A percentile compares a stretch with the other conserved stretches of the same genome.
Evolutionary conservation across 2,797 vertebrate species (phyloP).

Genomic region (Decapterus maruadsi): DNA sequence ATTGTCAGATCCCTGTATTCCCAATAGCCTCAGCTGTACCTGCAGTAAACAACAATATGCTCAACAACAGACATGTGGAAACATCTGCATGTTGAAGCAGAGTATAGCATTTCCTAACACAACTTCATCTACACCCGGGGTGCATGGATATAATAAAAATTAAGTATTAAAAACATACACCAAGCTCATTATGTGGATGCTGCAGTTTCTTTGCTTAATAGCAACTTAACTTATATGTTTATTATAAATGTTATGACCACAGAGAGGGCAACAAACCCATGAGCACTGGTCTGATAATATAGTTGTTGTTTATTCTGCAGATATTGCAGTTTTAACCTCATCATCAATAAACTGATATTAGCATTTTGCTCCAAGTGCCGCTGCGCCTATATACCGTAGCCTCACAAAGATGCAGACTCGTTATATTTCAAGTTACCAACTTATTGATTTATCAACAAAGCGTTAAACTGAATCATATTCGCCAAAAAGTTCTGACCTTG

Average conservation of each 20-base stretch:
- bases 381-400: not conserved
- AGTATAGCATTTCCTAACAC: not conserved
- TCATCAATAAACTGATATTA: not conserved
- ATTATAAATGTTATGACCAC: not conserved
- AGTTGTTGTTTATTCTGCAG: not conserved
- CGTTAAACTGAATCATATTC: not conserved
- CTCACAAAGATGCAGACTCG: not conserved
- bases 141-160: too few species aligned
- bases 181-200: too few species aligned
- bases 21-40: too few species aligned
- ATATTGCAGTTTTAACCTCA: not conserved
- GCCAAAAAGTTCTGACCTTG: not conserved
- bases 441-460: not conserved
- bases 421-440: not conserved
- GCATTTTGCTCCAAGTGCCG: not conserved
- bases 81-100: not conserved
- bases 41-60: too few species aligned
- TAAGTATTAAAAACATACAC: too few species aligned
- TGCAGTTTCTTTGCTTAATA: too few species aligned
- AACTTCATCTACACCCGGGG: not conserved
- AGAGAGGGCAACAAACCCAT: not conserved
- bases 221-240: not conserved
- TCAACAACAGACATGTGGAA: not conserved
- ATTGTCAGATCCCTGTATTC: too few species aligned
- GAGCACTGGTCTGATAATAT: not conserved